These are phyloP conservation scores for Drosophila truncata DNA, from an alignment of 1,140 invertebrate species.

Conservation along the genomic window DNA sequence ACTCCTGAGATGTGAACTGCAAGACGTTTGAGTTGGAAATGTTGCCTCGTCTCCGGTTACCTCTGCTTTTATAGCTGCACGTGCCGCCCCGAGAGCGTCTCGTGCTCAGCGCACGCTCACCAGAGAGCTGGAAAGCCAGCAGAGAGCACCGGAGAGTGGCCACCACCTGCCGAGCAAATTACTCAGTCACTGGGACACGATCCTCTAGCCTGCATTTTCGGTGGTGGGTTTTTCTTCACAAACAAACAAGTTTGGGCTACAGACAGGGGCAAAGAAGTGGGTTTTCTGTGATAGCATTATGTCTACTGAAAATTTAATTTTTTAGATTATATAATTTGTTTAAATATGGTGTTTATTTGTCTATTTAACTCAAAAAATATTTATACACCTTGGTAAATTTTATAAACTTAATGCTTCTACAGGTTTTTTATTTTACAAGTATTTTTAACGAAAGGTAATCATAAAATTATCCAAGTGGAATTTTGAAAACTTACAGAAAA, in stretches of 20 bases:
- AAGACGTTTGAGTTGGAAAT: slow-evolving; percentile 78
- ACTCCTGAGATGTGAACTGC: slow-evolving; percentile 54
- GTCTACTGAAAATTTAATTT: too few species aligned
- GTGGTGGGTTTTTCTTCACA: slow-evolving; percentile 78
- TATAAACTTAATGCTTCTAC: not conserved
- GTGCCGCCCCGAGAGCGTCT: slow-evolving; percentile 69
- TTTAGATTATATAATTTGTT: not conserved
- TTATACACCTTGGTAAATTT: not conserved
- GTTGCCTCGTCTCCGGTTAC: slow-evolving; percentile 68
- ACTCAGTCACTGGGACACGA: slow-evolving; percentile 66
- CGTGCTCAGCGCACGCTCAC: slow-evolving; percentile 73
- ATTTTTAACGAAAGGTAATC: not conserved
- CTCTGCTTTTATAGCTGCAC: slow-evolving; percentile 82
- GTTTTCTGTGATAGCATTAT: not conserved
- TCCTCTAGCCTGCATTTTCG: slow-evolving; percentile 58
- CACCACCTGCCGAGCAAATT: slow-evolving; percentile 78
- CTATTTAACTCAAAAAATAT: not conserved
- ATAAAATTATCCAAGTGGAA: not conserved
- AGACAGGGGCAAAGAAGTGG: not conserved
- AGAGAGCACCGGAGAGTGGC: slow-evolving; percentile 6
- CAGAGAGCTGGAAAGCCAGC: slow-evolving; percentile 9
- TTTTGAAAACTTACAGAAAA: not conserved
- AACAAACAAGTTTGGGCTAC: slow-evolving; percentile 71
- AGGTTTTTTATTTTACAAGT: not conserved
- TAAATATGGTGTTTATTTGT: too few species aligned